Evolutionary conservation across 2,113 vertebrate species (phyloP).

Genomic region (Perca fluviatilis): DNA sequence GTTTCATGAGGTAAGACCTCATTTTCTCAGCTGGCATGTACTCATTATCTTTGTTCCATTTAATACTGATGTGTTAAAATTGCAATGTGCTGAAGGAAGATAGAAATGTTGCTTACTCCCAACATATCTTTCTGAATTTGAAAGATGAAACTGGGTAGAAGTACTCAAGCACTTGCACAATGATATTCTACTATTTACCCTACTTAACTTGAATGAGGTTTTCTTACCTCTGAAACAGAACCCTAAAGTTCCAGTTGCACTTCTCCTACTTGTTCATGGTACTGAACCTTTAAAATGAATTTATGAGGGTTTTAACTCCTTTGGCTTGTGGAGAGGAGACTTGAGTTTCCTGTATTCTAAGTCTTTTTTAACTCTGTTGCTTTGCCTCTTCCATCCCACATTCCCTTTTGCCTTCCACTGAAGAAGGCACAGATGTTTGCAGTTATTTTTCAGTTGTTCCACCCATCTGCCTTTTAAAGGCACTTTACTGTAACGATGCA

Average conservation of each 20-base stretch:
- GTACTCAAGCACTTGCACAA: too few species aligned
- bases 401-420: not conserved
- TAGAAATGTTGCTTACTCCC: not conserved
- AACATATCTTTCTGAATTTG: not conserved
- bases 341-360: not conserved
- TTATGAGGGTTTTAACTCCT: not conserved
- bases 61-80: not conserved
- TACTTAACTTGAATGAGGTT: not conserved
- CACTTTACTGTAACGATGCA: not conserved
- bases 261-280: not conserved
- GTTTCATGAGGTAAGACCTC: constrained; percentile 16
- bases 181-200: too few species aligned
- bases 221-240: not conserved
- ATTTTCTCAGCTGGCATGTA: constrained; percentile 8
- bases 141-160: too few species aligned
- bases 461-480: not conserved
- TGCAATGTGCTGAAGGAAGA: not conserved
- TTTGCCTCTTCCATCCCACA: not conserved
- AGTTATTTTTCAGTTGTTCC: not conserved
- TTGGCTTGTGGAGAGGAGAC: not conserved
- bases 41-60: constrained; percentile 30
- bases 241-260: too few species aligned
- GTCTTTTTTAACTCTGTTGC: not conserved
- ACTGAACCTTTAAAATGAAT: not conserved
- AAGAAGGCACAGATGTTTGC: not conserved